These are phyloP conservation scores for Bufotes viridis DNA, from an alignment of 2,797 vertebrate species.

Conservation along the genomic window DNA sequence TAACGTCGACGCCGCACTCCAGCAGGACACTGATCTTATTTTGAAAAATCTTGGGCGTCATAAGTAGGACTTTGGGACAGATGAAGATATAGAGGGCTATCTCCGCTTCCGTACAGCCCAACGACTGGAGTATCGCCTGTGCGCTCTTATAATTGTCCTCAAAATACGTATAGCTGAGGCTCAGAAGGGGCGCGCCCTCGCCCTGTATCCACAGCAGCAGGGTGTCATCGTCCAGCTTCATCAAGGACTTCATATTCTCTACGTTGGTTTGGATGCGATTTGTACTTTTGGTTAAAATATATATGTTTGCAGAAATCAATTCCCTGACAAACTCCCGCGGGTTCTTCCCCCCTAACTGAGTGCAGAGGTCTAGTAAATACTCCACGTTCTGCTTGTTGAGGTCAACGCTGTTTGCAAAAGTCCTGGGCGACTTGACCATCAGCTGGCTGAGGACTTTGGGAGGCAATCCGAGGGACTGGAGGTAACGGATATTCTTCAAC, in stretches of 20 bases:
- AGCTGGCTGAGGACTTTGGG: constrained; percentile 74
- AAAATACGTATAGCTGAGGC: constrained; percentile 75
- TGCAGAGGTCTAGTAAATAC: constrained; percentile 72
- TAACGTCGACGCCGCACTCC: constrained; percentile 72
- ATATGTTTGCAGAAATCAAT: constrained; percentile 79
- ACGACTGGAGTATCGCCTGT: constrained; percentile 69
- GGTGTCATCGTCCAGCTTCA: constrained; percentile 71
- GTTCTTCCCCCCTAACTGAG: constrained; percentile 70
- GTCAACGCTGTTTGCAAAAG: constrained; percentile 81
- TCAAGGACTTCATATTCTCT: constrained; percentile 69
- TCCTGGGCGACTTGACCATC: constrained; percentile 77
- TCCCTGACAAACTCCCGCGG: constrained; percentile 73
- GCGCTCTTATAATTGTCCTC: constrained; percentile 75
- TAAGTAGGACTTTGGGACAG: constrained; percentile 73
- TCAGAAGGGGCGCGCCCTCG: constrained; percentile 74
- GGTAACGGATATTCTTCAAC: constrained; percentile 78
- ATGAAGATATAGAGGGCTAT: constrained; percentile 70
- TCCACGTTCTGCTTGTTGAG: constrained; percentile 80
- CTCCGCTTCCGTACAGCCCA: constrained; percentile 70
- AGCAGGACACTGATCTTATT: constrained; percentile 79
- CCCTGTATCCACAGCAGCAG: constrained; percentile 74
- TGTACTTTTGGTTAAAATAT: constrained; percentile 80
- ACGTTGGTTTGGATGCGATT: constrained; percentile 77
- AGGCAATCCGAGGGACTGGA: constrained; percentile 77
- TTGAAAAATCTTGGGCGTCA: constrained; percentile 72